phyloP scores from a whole-genome alignment of 2,797 vertebrate species.

The Danio tinwini region DNA sequence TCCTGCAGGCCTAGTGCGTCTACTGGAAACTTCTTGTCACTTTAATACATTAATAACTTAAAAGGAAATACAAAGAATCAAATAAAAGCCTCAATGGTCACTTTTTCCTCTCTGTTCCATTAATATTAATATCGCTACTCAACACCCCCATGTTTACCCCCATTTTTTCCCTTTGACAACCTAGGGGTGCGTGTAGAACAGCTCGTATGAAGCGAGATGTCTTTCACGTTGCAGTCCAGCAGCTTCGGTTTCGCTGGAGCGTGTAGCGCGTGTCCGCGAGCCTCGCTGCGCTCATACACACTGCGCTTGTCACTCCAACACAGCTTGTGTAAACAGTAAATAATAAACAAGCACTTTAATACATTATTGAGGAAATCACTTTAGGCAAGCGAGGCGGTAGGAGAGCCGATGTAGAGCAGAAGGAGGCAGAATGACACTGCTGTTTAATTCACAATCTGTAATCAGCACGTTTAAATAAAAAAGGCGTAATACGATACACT shows the following conservation, averaged over 20 bases:
- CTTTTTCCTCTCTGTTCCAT: slow-evolving; percentile 64
- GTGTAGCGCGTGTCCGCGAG: slow-evolving; percentile 62
- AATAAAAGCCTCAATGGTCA: slow-evolving; percentile 51
- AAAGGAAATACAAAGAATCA: slow-evolving; percentile 46
- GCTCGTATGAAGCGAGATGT: slow-evolving; percentile 74
- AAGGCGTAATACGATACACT: slow-evolving; percentile 3
- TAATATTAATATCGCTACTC: slow-evolving; percentile 70
- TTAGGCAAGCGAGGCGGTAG: slow-evolving; percentile 78
- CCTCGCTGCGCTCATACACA: slow-evolving; percentile 67
- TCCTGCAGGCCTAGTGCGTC: neutral
- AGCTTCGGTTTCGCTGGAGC: slow-evolving; percentile 70
- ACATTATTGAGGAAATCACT: slow-evolving; percentile 82
- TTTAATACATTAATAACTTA: neutral
- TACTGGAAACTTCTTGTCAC: neutral
- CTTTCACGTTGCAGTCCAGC: slow-evolving; percentile 80
- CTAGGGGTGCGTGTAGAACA: slow-evolving; percentile 73
- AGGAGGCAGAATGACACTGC: slow-evolving; percentile 29
- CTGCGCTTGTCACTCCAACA: slow-evolving; percentile 73
- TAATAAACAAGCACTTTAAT: slow-evolving; percentile 82
- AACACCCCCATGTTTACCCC: slow-evolving; percentile 43
- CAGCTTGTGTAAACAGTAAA: slow-evolving; percentile 82
- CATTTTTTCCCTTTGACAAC: slow-evolving; percentile 67
- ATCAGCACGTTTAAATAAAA: slow-evolving; percentile 36
- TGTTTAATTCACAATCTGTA: slow-evolving; percentile 42
- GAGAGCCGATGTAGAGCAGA: slow-evolving; percentile 62